Base-by-base conservation (phyloP, 2,797 vertebrate genomes). In the Nyctalus aviator region DNA sequence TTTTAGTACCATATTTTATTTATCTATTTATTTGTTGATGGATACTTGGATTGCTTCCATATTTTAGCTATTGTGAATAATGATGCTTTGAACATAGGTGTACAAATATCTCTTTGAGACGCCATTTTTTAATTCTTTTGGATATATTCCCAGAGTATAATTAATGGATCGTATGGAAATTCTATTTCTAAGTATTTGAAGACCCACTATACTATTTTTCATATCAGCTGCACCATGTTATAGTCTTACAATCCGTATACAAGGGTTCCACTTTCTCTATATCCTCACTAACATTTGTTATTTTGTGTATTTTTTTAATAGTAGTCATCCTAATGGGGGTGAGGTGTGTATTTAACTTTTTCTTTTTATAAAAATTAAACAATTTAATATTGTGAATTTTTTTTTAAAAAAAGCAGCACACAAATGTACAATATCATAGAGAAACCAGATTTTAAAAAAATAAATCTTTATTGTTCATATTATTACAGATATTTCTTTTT, bases 341-440 rank as follows among this genome's bases (percentile, higher is more conserved):
- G 21, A 86, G 18, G 30, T 21, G 14, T 57, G 11, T 57, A 83
- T 37, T 46, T 77, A 89, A 71, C n/a, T 78, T 86, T 90, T 79
- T 55, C 4, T 48, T 50, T 75, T 50, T 32, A 79, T 17, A 82
- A 48, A 89, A 85, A 11, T 15, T 77, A 57, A 59, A 62, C 18
- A 48, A 50, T 88, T 85, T 69, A 77, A 86, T 83, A 89, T 76
- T 88, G 50, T 78, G 37, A 62, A 32, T 78, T 71, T 59, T 23
- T 46, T 46, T n/a, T n/a, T 7, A 6, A 55, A n/a, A 32, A 62
- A 69, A 77, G 5, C 27, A 27, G 20, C 44, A 21, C 30, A 71
- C 25, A 88, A 53, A 71, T 44, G 48, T 78, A 27, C 37, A 53
- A 2, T 57, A 46, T 92, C 50, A 46, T 3, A 71, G 21, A 57